phyloP scores from a whole-genome alignment of 2,797 vertebrate species.

The Pangasius djambal region DNA sequence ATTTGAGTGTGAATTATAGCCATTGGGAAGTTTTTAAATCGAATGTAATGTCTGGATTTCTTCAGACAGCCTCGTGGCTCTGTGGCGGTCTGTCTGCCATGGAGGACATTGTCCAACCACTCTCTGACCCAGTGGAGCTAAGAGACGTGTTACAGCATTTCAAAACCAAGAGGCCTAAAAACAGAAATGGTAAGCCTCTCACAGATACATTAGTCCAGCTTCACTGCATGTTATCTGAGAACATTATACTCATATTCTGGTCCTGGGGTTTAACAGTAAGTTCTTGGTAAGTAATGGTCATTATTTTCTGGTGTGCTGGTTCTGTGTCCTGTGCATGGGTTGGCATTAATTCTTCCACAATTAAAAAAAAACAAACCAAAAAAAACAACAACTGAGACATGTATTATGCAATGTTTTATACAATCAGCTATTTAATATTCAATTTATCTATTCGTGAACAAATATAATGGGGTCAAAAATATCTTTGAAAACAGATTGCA shows the following conservation, averaged over 20 bases:
- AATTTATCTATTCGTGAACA: background rate
- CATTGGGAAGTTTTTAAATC: background rate
- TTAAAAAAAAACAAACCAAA: background rate
- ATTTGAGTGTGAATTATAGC: background rate
- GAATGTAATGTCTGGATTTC: background rate
- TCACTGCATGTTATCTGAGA: background rate
- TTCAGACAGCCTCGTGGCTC: slow-evolving; percentile 74
- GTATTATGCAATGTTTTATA: background rate
- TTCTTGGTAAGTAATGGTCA: background rate
- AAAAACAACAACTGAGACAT: background rate
- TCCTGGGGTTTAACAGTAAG: background rate
- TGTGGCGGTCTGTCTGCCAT: slow-evolving; percentile 59
- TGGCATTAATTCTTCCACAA: background rate
- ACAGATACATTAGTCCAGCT: background rate
- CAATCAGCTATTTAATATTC: background rate
- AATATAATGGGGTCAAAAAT: background rate
- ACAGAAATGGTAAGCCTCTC: slow-evolving; percentile 63
- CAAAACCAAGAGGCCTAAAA: slow-evolving; percentile 60
- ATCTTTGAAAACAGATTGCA: background rate
- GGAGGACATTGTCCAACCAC: slow-evolving; percentile 66
- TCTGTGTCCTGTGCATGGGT: background rate
- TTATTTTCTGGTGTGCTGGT: background rate
- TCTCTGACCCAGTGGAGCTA: slow-evolving; percentile 68
- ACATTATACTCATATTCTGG: background rate
- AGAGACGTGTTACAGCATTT: slow-evolving; percentile 70